phyloP scores from a whole-genome alignment of 2,113 vertebrate species.

The Lamprotornis superbus region DNA sequence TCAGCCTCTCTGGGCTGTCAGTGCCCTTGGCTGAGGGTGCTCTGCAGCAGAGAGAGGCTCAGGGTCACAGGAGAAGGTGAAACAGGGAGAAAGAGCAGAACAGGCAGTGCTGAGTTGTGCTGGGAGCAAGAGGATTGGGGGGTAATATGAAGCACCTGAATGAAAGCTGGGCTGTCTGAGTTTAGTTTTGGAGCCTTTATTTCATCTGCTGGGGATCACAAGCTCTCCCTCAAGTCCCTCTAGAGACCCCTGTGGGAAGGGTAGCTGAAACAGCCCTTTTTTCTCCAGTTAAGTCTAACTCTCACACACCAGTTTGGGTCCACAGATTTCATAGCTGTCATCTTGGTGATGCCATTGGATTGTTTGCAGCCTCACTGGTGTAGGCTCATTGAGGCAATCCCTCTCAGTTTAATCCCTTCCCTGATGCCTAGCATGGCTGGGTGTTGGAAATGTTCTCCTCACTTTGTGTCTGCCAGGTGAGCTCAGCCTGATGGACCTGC shows the following conservation, averaged over 20 bases:
- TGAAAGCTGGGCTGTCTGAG: not conserved
- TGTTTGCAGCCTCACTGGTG: not conserved
- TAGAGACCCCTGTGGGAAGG: not conserved
- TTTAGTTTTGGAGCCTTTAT: not conserved
- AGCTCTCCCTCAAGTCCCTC: not conserved
- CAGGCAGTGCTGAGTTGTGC: not conserved
- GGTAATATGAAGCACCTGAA: not conserved
- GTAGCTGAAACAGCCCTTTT: not conserved
- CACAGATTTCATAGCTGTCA: not conserved
- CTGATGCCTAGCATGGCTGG: not conserved
- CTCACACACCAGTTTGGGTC: not conserved
- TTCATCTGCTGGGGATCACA: not conserved
- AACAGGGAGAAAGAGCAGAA: not conserved
- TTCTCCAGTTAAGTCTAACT: not conserved
- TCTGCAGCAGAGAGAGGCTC: not conserved
- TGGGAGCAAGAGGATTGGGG: not conserved
- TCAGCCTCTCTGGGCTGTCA: not conserved
- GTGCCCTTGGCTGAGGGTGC: not conserved
- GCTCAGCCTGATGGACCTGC: not conserved
- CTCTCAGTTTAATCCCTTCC: not conserved
- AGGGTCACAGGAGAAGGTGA: not conserved
- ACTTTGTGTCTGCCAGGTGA: not conserved
- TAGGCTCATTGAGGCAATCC: not conserved
- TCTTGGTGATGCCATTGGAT: not conserved
- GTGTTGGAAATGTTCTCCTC: not conserved